Conservation (phyloP, 2,113 vertebrate genomes). For the Thinocorus orbignyianus region DNA sequence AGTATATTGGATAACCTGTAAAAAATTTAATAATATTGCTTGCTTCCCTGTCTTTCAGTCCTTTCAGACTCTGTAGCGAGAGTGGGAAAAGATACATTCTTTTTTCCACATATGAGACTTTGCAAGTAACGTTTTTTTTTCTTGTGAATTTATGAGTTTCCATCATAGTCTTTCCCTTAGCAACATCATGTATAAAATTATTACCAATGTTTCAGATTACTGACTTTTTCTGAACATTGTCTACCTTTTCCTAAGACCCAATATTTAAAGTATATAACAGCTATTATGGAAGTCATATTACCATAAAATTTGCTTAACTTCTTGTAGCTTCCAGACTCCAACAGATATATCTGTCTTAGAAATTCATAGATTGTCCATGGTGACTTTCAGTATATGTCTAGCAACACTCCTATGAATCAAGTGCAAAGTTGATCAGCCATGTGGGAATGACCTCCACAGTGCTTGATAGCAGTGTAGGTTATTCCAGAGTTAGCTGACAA, state of each 20-base stretch:
- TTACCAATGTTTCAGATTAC: background rate
- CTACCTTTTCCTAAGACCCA: background rate
- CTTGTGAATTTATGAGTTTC: background rate
- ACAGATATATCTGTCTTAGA: background rate
- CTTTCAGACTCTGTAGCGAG: background rate
- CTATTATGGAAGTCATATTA: background rate
- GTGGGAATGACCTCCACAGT: background rate
- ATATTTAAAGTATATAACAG: background rate
- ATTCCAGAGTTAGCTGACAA: background rate
- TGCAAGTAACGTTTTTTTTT: background rate
- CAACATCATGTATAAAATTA: background rate
- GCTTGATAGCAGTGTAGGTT: background rate
- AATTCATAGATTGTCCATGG: background rate
- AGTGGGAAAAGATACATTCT: background rate
- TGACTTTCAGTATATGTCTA: background rate
- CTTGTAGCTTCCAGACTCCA: background rate
- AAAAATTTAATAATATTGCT: background rate
- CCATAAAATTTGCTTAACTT: background rate
- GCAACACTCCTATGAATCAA: background rate
- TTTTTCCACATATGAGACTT: background rate
- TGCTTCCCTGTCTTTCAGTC: background rate
- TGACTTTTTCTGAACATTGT: background rate
- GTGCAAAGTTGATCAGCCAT: background rate
- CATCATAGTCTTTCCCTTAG: background rate
- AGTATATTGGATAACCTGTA: background rate